phyloP scores from a whole-genome alignment of 2,797 vertebrate species.

The Acrossocheilus wenchowensis region DNA sequence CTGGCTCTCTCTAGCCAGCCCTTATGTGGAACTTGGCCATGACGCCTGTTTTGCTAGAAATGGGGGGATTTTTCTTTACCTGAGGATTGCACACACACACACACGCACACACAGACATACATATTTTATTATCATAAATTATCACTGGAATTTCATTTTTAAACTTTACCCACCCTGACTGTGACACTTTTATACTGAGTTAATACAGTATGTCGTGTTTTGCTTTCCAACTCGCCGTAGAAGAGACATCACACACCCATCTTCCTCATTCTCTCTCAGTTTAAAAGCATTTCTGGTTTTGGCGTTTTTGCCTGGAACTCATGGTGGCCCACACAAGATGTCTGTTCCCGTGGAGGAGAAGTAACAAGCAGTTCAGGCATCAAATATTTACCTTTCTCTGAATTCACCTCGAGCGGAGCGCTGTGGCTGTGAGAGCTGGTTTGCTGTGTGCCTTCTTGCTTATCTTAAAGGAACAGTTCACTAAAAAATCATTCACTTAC shows the following conservation, averaged over 20 bases:
- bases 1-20: neutral
- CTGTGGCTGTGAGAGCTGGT: constrained; percentile 6
- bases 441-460: neutral
- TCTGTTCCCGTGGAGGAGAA: constrained; percentile 19
- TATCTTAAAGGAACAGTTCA: constrained; percentile 5
- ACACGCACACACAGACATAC: too few relatives aligned
- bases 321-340: constrained; percentile 36
- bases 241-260: constrained; percentile 2
- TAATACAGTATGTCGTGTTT: neutral
- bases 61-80: constrained; percentile 7
- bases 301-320: constrained; percentile 10
- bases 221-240: neutral
- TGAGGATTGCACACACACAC: neutral
- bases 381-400: constrained; percentile 46
- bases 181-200: neutral
- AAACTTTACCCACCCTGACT: neutral
- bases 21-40: constrained; percentile 18
- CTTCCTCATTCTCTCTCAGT: neutral
- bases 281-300: constrained; percentile 15
- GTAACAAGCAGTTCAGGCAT: constrained; percentile 41
- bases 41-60: neutral
- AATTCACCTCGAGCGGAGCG: neutral
- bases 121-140: neutral
- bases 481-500: neutral
- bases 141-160: neutral